Evolutionary conservation across 2,797 vertebrate species (phyloP), one percentile per base, ranked within the genome.

Genomic region (Argyrosomus regius): DNA sequence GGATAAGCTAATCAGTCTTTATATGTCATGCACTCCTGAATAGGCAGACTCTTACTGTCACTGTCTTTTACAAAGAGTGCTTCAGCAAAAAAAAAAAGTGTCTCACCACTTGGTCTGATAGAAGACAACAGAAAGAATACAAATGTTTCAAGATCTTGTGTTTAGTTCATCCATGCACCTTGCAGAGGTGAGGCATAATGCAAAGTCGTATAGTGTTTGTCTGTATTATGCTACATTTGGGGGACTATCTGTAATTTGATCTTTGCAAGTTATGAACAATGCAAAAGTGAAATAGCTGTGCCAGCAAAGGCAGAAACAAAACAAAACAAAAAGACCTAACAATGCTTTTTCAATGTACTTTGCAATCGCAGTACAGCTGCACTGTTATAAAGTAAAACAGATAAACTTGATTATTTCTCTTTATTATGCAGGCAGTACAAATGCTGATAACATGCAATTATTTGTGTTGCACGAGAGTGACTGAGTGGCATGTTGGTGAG

Each of bases 181-280:
- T 62, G 6, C 10, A 43, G 26, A 58, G 26, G 26, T 26, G 16
- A 69, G 41, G 66, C 54, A 49, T 54, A 56, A 69, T 31, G 46
- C 68, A 77, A 52, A 50, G 22, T 46, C 35, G 35, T 43, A 22
- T 22, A 60, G 22, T 49, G 41, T 52, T 43, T 77, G 63, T 73
- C 52, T 72, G 46, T 39, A 57, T 68, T 49, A 64, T 41, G 53
- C 69, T 64, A 53, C 65, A 70, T 74, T 68, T 43, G 13, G 58
- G 26, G 12, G 24, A n/a, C 31, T 77, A 77, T 81, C 65, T 74
- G 56, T 71, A 58, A 75, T 72, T 71, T 62, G 4, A 62, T 81
- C 45, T 81, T 66, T 66, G 39, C 16, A 68, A 60, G 67, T 48
- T 70, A 53, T 46, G 10, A 52, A 70, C 77, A 69, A 57, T 43